Evolutionary conservation across 2,888 invertebrate genomes (phyloP).

Genomic region (Lucinisca nassula): DNA sequence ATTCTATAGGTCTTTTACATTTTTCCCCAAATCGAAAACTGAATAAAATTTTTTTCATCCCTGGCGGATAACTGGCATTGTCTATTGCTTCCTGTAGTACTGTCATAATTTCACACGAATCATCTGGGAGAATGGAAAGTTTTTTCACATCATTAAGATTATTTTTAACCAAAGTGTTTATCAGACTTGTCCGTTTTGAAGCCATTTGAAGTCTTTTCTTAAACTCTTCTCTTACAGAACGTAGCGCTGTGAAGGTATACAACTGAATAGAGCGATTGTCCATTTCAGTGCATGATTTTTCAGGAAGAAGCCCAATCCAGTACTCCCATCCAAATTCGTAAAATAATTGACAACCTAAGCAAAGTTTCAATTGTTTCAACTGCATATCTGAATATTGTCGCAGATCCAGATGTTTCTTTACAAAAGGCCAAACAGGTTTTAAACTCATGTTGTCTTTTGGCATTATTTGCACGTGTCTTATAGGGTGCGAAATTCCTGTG

Average conservation of each 20-base stretch:
- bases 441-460: neutral
- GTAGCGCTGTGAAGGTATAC: neutral
- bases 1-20: slow-evolving; percentile 2
- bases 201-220: neutral
- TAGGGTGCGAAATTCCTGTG: neutral
- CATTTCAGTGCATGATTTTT: neutral
- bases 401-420: slow-evolving; percentile 17
- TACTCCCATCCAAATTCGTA: neutral
- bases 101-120: neutral
- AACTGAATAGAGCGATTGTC: neutral
- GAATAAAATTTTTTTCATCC: neutral
- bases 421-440: neutral
- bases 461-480: slow-evolving; percentile 1
- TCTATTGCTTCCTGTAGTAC: slow-evolving; percentile 11
- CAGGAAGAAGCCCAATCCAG: slow-evolving; percentile 10
- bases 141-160: neutral
- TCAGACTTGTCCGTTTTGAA: neutral
- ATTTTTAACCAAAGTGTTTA: neutral
- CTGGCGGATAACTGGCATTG: neutral
- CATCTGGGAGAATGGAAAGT: slow-evolving; percentile 11
- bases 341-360: neutral
- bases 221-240: neutral
- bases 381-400: neutral
- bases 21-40: slow-evolving; percentile 34
- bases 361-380: neutral